phyloP scores from a whole-genome alignment of 2,113 vertebrate genomes.

The Salvelinus sp. region DNA sequence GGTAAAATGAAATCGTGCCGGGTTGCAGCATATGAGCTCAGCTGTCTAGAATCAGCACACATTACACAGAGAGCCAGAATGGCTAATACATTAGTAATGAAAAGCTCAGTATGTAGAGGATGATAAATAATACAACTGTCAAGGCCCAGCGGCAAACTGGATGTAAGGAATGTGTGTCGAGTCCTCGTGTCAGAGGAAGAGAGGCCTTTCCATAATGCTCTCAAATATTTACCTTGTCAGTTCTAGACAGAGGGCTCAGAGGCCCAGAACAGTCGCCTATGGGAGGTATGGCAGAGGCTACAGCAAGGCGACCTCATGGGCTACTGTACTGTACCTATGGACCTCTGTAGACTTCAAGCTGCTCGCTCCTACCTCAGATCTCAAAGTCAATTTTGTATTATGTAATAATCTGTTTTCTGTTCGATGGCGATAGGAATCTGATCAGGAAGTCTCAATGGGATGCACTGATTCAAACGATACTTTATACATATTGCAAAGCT shows the following conservation, averaged over 20 bases:
- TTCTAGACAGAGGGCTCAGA: conserved; percentile 13
- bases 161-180: not conserved
- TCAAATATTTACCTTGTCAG: conserved; percentile 62
- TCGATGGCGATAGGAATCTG: not conserved
- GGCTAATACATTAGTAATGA: conserved; percentile 42
- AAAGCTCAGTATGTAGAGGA: conserved; percentile 40
- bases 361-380: not conserved
- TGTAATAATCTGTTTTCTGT: not conserved
- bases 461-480: not conserved
- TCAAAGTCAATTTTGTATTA: not conserved
- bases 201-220: conserved; percentile 30
- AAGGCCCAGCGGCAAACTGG: conserved; percentile 32
- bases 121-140: conserved; percentile 57
- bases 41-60: not conserved
- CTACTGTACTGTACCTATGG: not conserved
- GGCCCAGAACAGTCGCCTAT: conserved; percentile 6
- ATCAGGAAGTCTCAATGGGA: not conserved
- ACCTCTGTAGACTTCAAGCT: not conserved
- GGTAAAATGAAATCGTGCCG: too few species aligned
- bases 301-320: not conserved
- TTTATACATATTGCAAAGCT: not conserved
- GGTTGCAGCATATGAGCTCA: not conserved
- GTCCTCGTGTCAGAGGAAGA: conserved; percentile 25
- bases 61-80: conserved; percentile 3
- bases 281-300: not conserved